phyloP scores from a whole-genome alignment of 2,113 vertebrate genomes.

The Ranitomeya imitator region DNA sequence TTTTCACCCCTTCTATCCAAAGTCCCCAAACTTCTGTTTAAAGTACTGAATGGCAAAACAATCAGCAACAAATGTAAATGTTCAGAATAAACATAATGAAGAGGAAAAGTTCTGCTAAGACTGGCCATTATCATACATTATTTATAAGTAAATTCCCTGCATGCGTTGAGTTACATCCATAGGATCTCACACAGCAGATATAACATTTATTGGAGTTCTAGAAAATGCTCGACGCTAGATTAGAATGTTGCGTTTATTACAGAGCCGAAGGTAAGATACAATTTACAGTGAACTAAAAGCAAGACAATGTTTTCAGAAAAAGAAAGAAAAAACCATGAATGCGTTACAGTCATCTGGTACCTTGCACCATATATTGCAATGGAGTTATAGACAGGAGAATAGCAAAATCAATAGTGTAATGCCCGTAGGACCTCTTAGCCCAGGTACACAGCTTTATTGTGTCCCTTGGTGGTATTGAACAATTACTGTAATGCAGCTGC shows the following conservation, averaged over 20 bases:
- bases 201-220: neutral
- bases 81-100: neutral
- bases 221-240: neutral
- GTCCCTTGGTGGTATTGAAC: neutral
- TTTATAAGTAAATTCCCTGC: neutral
- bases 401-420: constrained; percentile 10
- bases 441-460: constrained; percentile 8
- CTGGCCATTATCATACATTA: neutral
- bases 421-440: neutral
- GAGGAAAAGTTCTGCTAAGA: neutral
- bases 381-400: neutral
- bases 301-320: neutral
- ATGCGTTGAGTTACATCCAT: neutral
- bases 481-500: neutral
- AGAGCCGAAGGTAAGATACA: neutral
- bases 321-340: neutral
- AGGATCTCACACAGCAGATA: neutral
- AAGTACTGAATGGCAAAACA: no score
- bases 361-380: neutral
- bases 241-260: neutral
- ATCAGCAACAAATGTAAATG: neutral
- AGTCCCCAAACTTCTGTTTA: no score
- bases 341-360: neutral
- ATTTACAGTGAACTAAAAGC: neutral
- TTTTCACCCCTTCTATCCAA: no score